Conservation (phyloP, 2,113 vertebrate genomes). For the Paracanthobrama guichenoti region DNA sequence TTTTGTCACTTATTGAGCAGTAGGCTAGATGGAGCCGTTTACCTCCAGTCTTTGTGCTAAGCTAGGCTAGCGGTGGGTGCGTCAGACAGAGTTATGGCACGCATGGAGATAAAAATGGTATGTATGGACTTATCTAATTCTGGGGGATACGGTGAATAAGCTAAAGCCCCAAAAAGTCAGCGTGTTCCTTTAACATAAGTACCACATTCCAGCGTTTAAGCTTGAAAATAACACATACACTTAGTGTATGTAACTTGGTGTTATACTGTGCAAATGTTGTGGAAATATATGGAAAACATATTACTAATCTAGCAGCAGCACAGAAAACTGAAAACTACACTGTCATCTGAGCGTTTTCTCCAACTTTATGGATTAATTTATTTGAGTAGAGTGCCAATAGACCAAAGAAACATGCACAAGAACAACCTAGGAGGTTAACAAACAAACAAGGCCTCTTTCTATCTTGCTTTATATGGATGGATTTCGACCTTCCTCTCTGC, state of each 20-base stretch:
- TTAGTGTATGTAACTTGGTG: not conserved
- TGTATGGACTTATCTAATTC: no score
- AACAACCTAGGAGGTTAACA: not conserved
- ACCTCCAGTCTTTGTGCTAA: no score
- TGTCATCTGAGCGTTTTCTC: not conserved
- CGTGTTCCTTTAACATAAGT: constrained; percentile 13
- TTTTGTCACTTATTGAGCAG: no score
- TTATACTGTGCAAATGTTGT: not conserved
- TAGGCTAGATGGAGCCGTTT: no score
- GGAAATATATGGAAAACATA: constrained; percentile 1
- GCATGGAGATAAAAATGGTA: no score
- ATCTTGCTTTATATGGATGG: not conserved
- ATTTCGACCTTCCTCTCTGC: not conserved
- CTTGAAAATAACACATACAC: not conserved
- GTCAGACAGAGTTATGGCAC: no score
- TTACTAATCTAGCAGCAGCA: not conserved
- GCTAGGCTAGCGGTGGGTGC: no score
- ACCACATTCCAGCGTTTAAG: not conserved
- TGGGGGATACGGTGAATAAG: no score
- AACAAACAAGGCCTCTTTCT: not conserved
- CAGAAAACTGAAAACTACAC: not conserved
- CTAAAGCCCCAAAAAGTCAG: no score
- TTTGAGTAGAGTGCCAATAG: not conserved
- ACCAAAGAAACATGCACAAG: not conserved
- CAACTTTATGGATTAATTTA: not conserved